Percentiles rank a stretch among this genome's conserved stretches.
These are phyloP conservation scores for Eustalomyia histrio DNA, from an alignment of 2,888 invertebrate species.

Conservation along the genomic window DNA sequence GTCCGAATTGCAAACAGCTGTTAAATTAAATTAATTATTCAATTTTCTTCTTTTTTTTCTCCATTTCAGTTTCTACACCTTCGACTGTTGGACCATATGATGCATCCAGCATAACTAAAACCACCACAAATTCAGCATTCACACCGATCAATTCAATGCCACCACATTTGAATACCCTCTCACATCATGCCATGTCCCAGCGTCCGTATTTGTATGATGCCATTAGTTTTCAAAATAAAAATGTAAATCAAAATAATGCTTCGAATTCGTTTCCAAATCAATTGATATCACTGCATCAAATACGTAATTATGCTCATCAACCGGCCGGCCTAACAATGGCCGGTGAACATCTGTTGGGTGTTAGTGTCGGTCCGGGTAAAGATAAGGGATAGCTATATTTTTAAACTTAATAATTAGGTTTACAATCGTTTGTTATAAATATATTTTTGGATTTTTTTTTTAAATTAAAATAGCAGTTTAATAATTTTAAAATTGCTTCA, in stretches of 20 bases:
- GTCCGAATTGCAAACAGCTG: too few species aligned
- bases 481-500: too few species aligned
- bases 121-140: constrained; percentile 91
- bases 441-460: constrained; percentile 11
- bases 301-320: constrained; percentile 96
- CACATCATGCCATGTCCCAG: constrained; percentile 85
- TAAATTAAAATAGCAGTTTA: not conserved
- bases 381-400: constrained; percentile 79
- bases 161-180: constrained; percentile 86
- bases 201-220: constrained; percentile 96
- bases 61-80: constrained; percentile 74
- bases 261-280: constrained; percentile 91
- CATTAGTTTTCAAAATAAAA: constrained; percentile 90
- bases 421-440: constrained; percentile 19
- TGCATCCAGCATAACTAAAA: constrained; percentile 80
- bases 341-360: constrained; percentile 83
- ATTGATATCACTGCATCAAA: constrained; percentile 96
- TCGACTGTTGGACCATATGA: constrained; percentile 80
- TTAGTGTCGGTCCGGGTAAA: constrained; percentile 79
- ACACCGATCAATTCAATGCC: constrained; percentile 93
- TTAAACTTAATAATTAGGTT: constrained; percentile 69
- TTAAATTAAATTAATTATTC: too few species aligned
- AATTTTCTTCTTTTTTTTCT: too few species aligned
- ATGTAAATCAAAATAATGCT: constrained; percentile 83
- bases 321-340: constrained; percentile 86